Evolutionary conservation across 2,888 invertebrate species (phyloP), one percentile per base, ranked within the genome.

Genomic region (Lasius fuliginosus): DNA sequence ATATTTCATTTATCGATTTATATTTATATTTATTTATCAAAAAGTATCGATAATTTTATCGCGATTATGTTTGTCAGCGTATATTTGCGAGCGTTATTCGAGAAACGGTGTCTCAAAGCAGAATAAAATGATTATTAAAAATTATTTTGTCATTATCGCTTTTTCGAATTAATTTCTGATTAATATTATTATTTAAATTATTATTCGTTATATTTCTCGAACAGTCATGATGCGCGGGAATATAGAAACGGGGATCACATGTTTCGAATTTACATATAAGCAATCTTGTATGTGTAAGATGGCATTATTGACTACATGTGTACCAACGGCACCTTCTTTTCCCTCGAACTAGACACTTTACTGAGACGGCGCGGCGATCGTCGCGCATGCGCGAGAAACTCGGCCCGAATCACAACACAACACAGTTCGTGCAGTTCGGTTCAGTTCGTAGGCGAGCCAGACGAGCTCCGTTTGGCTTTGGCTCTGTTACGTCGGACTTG

Each of bases 401-500:
- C 68, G 27, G 12, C 15, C 53, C 36, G 53, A 40, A 40, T 64
- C 46, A 6, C 56, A 36, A n/a, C 46, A 6, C 56, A 36, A n/a
- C 5, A 30, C 56, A 15, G 42, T 58, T 53, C 18, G 18, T 40
- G 91, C 90, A 89, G 56, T 56, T 79, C 67, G 46, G 46, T 46
- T 71, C 46, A 79, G 73, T 79, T 79, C 60, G 60, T 79, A 49
- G 79, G 60, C 46, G 71, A 79, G 71, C 8, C 85, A 89, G 90
- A 89, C 90, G 89, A 91, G 91, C 90, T 90, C 89, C 27, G 71
- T 49, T 53, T 53, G 49, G 8, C 15, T 49, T 53, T 53, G 49
- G 8, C 15, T 71, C 0, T 91, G 91, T 90, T 90, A 83, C 85
- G 90, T 90, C 88, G 87, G 81, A 83, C 81, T 86, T 83, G 84